phyloP scores from a whole-genome alignment of 1,140 invertebrate genomes.

The Caenorhabditis remanei region DNA sequence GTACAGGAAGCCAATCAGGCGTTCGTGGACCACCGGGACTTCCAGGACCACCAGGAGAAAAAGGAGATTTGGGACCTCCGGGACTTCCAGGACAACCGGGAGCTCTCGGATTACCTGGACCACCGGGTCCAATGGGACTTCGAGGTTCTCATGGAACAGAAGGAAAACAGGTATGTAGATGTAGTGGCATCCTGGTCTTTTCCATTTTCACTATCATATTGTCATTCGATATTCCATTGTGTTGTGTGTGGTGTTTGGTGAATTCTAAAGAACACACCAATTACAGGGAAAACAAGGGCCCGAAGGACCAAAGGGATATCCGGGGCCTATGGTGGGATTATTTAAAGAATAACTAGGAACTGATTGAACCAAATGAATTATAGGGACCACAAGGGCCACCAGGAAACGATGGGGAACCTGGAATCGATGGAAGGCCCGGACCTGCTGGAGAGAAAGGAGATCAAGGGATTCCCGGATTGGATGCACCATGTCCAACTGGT shows the following conservation, averaged over 20 bases:
- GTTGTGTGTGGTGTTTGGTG: constrained; percentile 31
- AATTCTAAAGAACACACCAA: background rate
- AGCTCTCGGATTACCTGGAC: constrained; percentile 68
- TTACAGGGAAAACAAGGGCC: constrained; percentile 67
- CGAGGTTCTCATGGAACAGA: constrained; percentile 77
- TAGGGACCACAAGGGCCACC: constrained; percentile 70
- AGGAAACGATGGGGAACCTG: constrained; percentile 62
- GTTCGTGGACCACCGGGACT: constrained; percentile 67
- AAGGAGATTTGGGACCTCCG: constrained; percentile 50
- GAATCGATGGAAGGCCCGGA: constrained; percentile 61
- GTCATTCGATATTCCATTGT: background rate
- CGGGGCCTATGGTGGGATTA: constrained; percentile 58
- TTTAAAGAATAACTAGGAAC: background rate
- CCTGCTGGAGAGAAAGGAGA: constrained; percentile 80
- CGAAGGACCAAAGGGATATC: constrained; percentile 64
- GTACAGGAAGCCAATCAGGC: constrained; percentile 20
- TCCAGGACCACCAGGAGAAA: constrained; percentile 67
- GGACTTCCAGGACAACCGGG: constrained; percentile 66
- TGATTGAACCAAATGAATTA: constrained; percentile 69
- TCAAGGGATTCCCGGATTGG: constrained; percentile 93
- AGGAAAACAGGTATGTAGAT: constrained; percentile 88
- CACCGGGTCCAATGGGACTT: constrained; percentile 73
- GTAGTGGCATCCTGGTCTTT: constrained; percentile 8
- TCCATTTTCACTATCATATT: background rate
- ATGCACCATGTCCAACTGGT: constrained; percentile 95